A percentile compares a stretch with the other conserved stretches of the same genome.
Evolutionary conservation across 2,797 vertebrate species (phyloP).

Genomic region (Sternarchorhynchus goeldii): DNA sequence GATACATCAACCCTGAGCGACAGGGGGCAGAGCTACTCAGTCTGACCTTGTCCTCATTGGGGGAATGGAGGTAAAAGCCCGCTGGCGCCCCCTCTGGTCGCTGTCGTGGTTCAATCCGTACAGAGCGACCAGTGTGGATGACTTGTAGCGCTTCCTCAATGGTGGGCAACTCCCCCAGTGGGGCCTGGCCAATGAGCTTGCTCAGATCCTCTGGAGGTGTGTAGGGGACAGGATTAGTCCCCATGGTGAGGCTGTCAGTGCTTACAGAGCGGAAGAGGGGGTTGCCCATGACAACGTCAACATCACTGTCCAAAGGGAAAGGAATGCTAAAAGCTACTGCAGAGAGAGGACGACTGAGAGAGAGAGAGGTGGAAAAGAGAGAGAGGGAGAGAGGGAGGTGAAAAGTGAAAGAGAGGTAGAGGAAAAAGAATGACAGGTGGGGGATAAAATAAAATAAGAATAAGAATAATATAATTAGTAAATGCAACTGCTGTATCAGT

Average conservation of each 20-base stretch:
- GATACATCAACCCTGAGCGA: conserved; percentile 65
- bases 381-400: neutral
- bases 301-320: conserved; percentile 94
- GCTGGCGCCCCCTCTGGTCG: conserved; percentile 87
- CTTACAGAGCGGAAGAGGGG: conserved; percentile 86
- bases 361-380: neutral
- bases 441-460: too few species aligned
- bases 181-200: conserved; percentile 70
- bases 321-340: conserved; percentile 93
- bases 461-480: too few species aligned
- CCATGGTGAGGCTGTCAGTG: conserved; percentile 80
- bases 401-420: neutral
- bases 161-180: conserved; percentile 80
- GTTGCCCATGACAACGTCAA: conserved; percentile 94
- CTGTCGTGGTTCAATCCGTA: conserved; percentile 73
- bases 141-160: conserved; percentile 87
- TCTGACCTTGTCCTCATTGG: conserved; percentile 59
- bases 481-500: too few species aligned
- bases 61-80: conserved; percentile 88
- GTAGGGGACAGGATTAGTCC: conserved; percentile 61
- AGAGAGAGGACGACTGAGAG: conserved; percentile 80
- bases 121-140: conserved; percentile 67
- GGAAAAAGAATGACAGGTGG: conserved; percentile 18
- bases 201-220: conserved; percentile 71
- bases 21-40: conserved; percentile 76